Base-by-base conservation (phyloP, 2,797 vertebrate genomes). In the Sorex maritimensis region DNA sequence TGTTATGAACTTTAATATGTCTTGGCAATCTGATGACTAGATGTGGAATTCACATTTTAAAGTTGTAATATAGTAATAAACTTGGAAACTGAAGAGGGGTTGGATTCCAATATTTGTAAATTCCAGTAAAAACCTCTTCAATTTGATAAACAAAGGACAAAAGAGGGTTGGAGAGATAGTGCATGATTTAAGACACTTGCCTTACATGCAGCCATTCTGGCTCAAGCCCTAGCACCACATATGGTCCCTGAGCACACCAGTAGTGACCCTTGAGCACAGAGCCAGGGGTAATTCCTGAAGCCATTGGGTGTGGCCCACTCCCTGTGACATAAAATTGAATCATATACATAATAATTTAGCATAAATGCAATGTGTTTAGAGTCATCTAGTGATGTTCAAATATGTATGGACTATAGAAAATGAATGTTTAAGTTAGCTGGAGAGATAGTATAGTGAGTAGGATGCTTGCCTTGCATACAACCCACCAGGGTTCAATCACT, bases 51-150 rank as follows among this genome's bases (percentile, higher is more conserved):
- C 21, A 7, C 21, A 86, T 84, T 93, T 81, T 30, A 67, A 24
- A 89, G 86, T 61, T 58, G 21, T 6, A 34, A 34, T 34, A 34
- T 34, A 61, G 17, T 61, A 78, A 77, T 30, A 83, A 92, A 81
- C 26, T 69, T 92, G 49, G 71, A 85, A 75, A 26, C 19, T 79
- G 34, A 88, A 91, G 17, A 52, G 72, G 30, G 75, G 68, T 89
- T 61, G 78, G 68, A 95, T 49, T 65, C 41, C 55, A 83, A 41
- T 63, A 81, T 81, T 84, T 46, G 55, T 83, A 4, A 86, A 83
- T 46, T 26, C 3, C 5, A 90, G 58, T 24, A 5, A 78, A 80
- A 9, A 80, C 1, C 21, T 80, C n/a, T 72, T 93, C 30, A 81
- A 72, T 8, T 69, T 83, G 88, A 86, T 84, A 92, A 67, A 23